Evolutionary conservation across 92 coral and sea anemone genomes (phyloP).

Genomic region (Scolanthus callimorphus): DNA sequence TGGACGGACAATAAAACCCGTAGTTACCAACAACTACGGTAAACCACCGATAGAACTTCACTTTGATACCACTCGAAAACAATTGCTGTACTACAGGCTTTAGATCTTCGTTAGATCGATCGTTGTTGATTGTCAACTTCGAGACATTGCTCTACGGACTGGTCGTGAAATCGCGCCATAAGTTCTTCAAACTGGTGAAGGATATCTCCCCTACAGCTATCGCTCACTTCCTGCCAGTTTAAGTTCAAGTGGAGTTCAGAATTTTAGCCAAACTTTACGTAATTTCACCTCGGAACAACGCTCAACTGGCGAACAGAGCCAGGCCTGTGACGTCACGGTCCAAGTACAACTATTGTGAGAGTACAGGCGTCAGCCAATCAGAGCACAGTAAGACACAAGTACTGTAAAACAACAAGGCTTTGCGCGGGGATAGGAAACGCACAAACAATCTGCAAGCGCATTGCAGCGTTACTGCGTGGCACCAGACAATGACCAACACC

Average conservation of each 20-base stretch:
- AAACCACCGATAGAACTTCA: background rate
- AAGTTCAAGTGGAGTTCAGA: conserved; percentile 8
- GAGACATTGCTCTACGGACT: background rate
- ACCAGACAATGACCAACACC: no score
- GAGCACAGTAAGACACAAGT: background rate
- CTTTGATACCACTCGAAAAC: conserved; percentile 1
- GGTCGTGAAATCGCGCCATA: no score
- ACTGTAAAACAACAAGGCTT: background rate
- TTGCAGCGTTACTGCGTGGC: no score
- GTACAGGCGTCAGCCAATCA: conserved; percentile 16
- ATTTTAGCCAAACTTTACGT: conserved; percentile 5
- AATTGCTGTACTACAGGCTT: no score
- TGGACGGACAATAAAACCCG: conserved; percentile 9
- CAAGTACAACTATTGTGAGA: conserved; percentile 5
- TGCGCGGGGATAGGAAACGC: background rate
- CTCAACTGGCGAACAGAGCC: conserved; percentile 11
- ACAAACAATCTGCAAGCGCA: background rate
- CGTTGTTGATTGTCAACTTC: background rate
- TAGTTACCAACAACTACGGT: background rate
- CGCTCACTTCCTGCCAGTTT: background rate
- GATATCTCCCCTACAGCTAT: no score
- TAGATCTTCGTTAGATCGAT: no score
- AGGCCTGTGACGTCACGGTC: conserved; percentile 42
- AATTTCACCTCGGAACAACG: background rate
- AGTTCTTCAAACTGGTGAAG: no score